These are phyloP conservation scores for Dallia pectoralis DNA, from an alignment of 2,797 vertebrate genomes.

Conservation along the genomic window DNA sequence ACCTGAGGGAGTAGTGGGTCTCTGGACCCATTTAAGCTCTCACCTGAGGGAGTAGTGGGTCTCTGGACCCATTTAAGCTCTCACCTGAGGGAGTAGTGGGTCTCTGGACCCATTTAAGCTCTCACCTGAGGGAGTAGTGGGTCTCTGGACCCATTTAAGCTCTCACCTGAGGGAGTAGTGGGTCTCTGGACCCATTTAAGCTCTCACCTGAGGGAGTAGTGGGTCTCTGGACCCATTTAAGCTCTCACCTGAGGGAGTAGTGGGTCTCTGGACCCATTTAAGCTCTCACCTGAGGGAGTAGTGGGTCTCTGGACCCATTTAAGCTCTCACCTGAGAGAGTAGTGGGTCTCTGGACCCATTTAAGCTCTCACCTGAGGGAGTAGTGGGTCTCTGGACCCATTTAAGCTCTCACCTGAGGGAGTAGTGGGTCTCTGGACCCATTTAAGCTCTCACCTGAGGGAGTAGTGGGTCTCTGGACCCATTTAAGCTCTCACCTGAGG, in stretches of 20 bases:
- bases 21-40: constrained; percentile 14
- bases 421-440: background rate
- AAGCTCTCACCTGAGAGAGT: constrained; percentile 72
- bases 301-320: background rate
- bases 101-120: background rate
- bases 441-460: constrained; percentile 73
- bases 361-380: constrained; percentile 73
- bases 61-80: constrained; percentile 5
- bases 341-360: background rate
- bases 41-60: constrained; percentile 72
- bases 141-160: background rate
- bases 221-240: background rate
- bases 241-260: constrained; percentile 73
- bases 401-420: constrained; percentile 73
- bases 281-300: constrained; percentile 73
- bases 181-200: background rate
- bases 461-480: background rate
- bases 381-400: background rate
- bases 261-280: background rate
- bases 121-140: constrained; percentile 74
- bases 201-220: constrained; percentile 73
- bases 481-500: constrained; percentile 73
- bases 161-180: constrained; percentile 73
- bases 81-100: constrained; percentile 73
- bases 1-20: constrained; percentile 72